Base-by-base conservation (phyloP, 2,113 vertebrate species). In the Crocuta crocuta region DNA sequence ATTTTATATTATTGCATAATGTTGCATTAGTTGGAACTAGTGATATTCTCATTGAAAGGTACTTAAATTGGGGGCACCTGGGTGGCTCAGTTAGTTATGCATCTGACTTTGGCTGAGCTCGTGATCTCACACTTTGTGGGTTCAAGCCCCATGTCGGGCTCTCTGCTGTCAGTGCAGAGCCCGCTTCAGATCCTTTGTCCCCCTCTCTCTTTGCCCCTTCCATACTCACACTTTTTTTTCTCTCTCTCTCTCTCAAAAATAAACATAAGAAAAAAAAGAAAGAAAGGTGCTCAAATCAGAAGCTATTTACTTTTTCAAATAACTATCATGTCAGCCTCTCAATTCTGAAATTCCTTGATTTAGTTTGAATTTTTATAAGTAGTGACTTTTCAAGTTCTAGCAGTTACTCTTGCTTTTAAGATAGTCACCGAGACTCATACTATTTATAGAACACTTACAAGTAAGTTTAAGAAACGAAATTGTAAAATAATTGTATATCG, bases 311-410 rank as follows among this genome's bases (percentile, higher is more conserved):
- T 92, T 98, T 97, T 98, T 93, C 79, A 91, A 96, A 98, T 98
- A 98, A 96, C 45, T 76, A 43, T 76, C 45, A 19, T 78, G 91
- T 98, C 97, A 97, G 68, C 53, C 95, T 97, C 89, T 89, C 81
- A 98, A 96, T 66, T 98, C 94, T 94, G 66, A 92, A 98, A 89
- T 97, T 98, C 87, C 79, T 82, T 98, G 97, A 97, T 96, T 98
- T 97, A 97, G 78, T 97, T 96, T 94, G 71, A 98, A 98, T 92
- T 98, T 95, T 92, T 98, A 15, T 88, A 98, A 94, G 88, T 94
- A 86, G 81, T 97, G 86, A 92, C 96, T 90, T 81, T 91, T 43
- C 83, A 97, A 94, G 91, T 0, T 66, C 97, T 1, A 89, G 48
- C 26, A 21, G 94, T 98, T 98, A 94, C 94, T 98, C 88, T 98